Conservation (phyloP, 1,140 invertebrate species). For the Eciton burchellii region DNA sequence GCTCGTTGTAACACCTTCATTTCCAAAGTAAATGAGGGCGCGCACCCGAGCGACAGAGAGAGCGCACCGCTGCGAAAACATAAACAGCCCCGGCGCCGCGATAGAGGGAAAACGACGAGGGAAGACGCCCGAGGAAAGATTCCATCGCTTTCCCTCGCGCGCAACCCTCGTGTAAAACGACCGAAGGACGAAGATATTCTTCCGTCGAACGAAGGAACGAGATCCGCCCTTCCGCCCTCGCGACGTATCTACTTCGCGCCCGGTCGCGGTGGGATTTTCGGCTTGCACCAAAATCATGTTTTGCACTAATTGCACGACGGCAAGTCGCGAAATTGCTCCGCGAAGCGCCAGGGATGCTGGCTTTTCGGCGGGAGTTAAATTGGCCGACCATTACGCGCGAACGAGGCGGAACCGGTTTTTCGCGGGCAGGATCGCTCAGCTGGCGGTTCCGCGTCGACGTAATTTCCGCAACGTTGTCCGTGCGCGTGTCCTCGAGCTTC, state of each 20-base stretch:
- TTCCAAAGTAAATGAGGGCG: slow-evolving; percentile 70
- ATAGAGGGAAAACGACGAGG: slow-evolving; percentile 49
- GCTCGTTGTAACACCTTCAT: slow-evolving; percentile 62
- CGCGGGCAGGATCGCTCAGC: neutral
- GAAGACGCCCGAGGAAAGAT: slow-evolving; percentile 39
- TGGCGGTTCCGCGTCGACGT: neutral
- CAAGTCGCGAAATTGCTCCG: too few relatives aligned
- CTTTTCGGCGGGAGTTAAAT: too few relatives aligned
- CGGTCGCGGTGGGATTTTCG: too few relatives aligned
- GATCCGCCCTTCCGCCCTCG: too few relatives aligned
- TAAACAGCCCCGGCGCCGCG: slow-evolving; percentile 58
- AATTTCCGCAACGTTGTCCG: neutral
- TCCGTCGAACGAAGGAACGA: slow-evolving; percentile 28
- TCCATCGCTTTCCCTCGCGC: slow-evolving; percentile 12
- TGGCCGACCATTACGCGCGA: too few relatives aligned
- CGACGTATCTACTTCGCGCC: too few relatives aligned
- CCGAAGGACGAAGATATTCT: slow-evolving; percentile 15
- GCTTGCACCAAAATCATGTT: too few relatives aligned
- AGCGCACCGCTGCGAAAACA: slow-evolving; percentile 61
- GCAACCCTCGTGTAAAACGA: slow-evolving; percentile 13
- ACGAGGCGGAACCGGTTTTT: too few relatives aligned
- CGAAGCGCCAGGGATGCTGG: too few relatives aligned
- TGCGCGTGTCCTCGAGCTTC: neutral
- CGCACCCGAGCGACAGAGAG: slow-evolving; percentile 27
- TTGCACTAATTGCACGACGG: too few relatives aligned